These are phyloP conservation scores for Heloderma charlesbogerti DNA, from an alignment of 2,113 vertebrate genomes.

Conservation along the genomic window DNA sequence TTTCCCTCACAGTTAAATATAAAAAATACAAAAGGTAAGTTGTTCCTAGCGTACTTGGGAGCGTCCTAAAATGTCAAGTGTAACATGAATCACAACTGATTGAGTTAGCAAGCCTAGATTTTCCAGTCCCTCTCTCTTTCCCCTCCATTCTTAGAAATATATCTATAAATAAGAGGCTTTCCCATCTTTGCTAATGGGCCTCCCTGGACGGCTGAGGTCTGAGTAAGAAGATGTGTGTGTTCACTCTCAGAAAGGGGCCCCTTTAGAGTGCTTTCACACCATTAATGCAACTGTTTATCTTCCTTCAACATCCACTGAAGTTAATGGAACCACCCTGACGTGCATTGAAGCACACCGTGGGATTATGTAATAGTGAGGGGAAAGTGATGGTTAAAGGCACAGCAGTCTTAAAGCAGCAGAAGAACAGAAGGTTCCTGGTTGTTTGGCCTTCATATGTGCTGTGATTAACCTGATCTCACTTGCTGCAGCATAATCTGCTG, in stretches of 20 bases:
- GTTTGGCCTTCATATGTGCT: not conserved
- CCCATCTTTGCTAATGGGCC: not conserved
- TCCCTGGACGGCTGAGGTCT: not conserved
- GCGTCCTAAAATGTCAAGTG: not conserved
- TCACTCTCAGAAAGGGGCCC: not conserved
- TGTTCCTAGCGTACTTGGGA: not conserved
- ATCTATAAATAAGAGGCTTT: not conserved
- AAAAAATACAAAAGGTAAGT: not conserved
- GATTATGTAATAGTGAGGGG: not conserved
- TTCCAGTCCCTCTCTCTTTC: not conserved
- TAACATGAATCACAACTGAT: not conserved
- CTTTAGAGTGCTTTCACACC: not conserved
- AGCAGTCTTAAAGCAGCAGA: not conserved
- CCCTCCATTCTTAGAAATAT: not conserved
- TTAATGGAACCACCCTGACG: not conserved
- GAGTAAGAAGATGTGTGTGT: not conserved
- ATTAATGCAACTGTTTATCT: not conserved
- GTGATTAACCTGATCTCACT: not conserved
- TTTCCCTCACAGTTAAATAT: not conserved
- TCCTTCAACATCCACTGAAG: not conserved
- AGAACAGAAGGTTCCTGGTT: not conserved
- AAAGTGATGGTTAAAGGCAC: not conserved
- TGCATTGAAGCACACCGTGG: not conserved
- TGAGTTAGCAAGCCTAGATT: not conserved
- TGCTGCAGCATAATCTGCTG: too few species aligned